These are phyloP conservation scores for Ivindomyrus marchei DNA, from an alignment of 2,113 vertebrate genomes.

Conservation along the genomic window DNA sequence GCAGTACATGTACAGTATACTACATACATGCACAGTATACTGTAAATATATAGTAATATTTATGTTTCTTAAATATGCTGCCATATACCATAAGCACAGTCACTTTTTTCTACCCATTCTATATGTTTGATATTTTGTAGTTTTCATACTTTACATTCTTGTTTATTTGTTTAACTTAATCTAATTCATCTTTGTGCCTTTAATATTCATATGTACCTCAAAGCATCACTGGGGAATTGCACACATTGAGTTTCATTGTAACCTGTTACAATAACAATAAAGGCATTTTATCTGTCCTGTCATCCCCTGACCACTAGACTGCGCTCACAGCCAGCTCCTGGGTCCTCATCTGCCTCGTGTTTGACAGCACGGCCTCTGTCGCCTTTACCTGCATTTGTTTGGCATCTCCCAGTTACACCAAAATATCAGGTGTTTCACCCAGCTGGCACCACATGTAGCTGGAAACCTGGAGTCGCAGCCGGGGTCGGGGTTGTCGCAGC, in stretches of 20 bases:
- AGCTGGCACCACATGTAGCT: too few relatives aligned
- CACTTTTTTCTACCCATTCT: not conserved
- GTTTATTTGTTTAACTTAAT: not conserved
- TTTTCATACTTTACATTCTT: not conserved
- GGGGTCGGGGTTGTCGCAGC: not conserved
- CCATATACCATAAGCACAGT: not conserved
- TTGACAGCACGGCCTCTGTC: not conserved
- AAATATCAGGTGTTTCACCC: not conserved
- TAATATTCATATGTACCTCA: not conserved
- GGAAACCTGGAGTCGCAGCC: too few relatives aligned
- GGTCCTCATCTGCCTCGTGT: not conserved
- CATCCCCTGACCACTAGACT: not conserved
- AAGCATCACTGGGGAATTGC: not conserved
- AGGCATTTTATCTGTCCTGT: not conserved
- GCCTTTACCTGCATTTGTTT: not conserved
- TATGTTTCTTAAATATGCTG: not conserved
- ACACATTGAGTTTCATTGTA: not conserved
- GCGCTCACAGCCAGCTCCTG: not conserved
- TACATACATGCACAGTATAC: not conserved
- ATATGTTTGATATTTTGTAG: not conserved
- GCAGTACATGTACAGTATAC: not conserved
- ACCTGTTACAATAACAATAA: not conserved
- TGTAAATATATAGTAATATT: not conserved
- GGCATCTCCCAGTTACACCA: too few relatives aligned
- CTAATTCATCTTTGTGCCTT: not conserved